Conservation (phyloP, 2,797 vertebrate species). For the Podargus strigoides region DNA sequence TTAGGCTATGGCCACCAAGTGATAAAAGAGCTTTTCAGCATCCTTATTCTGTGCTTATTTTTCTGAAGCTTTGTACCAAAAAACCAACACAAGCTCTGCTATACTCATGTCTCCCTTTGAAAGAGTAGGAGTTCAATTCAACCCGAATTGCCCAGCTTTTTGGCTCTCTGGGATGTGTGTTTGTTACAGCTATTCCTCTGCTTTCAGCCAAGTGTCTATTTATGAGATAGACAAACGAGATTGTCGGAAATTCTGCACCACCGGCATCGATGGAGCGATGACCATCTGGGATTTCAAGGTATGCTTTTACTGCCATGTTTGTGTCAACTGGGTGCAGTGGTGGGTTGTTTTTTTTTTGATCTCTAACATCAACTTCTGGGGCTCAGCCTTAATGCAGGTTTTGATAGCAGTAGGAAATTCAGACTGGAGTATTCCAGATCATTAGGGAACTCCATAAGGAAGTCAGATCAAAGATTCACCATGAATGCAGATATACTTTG, state of each 20-base stretch:
- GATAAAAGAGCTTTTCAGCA: neutral
- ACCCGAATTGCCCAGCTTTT: neutral
- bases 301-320: neutral
- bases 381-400: neutral
- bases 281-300: constrained; percentile 99
- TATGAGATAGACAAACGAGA: constrained; percentile 98
- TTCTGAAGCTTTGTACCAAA: neutral
- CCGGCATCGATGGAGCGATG: constrained; percentile 98
- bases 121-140: constrained; percentile 26
- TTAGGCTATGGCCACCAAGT: neutral
- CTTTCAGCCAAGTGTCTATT: constrained; percentile 95
- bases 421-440: neutral
- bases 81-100: neutral
- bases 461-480: neutral
- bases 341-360: neutral
- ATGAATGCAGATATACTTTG: neutral
- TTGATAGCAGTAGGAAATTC: neutral
- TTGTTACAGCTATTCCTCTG: neutral
- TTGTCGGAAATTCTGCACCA: constrained; percentile 99
- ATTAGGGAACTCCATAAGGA: neutral
- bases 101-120: neutral
- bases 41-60: neutral
- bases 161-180: constrained; percentile 16
- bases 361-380: neutral
- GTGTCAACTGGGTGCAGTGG: neutral